Percentiles rank a stretch among this genome's conserved stretches.
These are phyloP conservation scores for Myiopsitta monachus DNA, from an alignment of 2,113 vertebrate species.

Conservation along the genomic window DNA sequence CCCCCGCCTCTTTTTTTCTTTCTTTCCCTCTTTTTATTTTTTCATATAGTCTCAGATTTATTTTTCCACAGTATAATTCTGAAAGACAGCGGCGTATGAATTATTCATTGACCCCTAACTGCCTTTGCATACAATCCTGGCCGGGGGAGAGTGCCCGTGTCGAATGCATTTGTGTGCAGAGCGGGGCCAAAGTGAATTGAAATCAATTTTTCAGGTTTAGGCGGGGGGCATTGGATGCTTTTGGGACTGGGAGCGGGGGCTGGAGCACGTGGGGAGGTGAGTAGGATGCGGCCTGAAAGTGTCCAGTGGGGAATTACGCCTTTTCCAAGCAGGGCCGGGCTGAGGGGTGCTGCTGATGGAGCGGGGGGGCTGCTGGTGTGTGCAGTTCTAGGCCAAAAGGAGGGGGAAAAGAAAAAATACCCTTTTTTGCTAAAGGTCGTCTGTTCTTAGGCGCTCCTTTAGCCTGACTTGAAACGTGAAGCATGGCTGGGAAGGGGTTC, in stretches of 20 bases:
- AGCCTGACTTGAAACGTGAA: neutral
- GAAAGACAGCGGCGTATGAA: conserved; percentile 77
- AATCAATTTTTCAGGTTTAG: conserved; percentile 27
- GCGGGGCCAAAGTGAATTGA: neutral
- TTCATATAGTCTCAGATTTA: conserved; percentile 70
- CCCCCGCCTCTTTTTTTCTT: neutral
- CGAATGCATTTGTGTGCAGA: conserved; percentile 64
- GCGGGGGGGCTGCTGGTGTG: neutral
- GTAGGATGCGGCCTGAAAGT: neutral
- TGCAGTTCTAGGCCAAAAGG: neutral
- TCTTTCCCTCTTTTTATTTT: neutral
- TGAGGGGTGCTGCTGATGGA: neutral
- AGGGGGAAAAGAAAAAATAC: accelerated
- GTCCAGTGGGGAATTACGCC: neutral
- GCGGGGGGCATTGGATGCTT: neutral
- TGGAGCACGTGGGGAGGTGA: neutral
- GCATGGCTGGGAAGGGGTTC: neutral
- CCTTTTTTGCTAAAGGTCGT: neutral
- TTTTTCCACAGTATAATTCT: conserved; percentile 79
- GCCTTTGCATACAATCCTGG: conserved; percentile 72
- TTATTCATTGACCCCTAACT: conserved; percentile 74
- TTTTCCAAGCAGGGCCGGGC: neutral
- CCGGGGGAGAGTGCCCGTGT: conserved; percentile 61
- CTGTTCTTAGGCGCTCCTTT: neutral
- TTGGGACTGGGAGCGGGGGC: neutral